Percentiles rank a stretch among this genome's conserved stretches.
Conservation (phyloP, 2,888 invertebrate species). For the Oconnorella tubifera region DNA sequence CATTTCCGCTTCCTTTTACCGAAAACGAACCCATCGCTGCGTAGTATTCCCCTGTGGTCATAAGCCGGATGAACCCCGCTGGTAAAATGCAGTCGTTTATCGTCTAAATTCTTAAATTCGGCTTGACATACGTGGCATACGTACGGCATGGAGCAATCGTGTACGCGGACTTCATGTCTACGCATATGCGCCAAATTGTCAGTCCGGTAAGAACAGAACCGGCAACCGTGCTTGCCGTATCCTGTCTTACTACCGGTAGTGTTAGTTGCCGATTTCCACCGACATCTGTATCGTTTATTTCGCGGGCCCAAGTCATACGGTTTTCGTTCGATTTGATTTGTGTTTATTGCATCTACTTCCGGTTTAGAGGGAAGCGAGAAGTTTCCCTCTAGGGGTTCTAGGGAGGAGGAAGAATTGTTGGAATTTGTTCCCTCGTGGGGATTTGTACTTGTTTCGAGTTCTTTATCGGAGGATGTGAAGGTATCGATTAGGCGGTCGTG, state of each 20-base stretch:
- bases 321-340: too few relatives aligned
- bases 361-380: too few relatives aligned
- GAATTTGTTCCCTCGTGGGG: too few relatives aligned
- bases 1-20: too few relatives aligned
- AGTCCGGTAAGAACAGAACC: neutral
- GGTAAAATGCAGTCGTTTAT: too few relatives aligned
- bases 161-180: neutral
- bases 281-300: neutral
- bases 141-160: neutral
- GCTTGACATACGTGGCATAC: neutral
- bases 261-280: neutral
- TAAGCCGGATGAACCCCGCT: too few relatives aligned
- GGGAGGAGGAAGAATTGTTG: neutral
- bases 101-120: too few relatives aligned
- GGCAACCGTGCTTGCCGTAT: neutral
- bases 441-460: neutral
- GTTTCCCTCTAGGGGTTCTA: too few relatives aligned
- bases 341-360: too few relatives aligned
- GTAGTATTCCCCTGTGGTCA: too few relatives aligned
- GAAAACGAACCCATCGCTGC: too few relatives aligned
- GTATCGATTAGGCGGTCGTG: neutral
- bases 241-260: neutral
- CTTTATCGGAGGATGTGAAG: neutral
- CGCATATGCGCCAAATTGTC: neutral
- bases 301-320: neutral